A percentile compares a stretch with the other conserved stretches of the same genome.
phyloP scores from a whole-genome alignment of 1,140 invertebrate species.

The Bilobella aurantiaca region DNA sequence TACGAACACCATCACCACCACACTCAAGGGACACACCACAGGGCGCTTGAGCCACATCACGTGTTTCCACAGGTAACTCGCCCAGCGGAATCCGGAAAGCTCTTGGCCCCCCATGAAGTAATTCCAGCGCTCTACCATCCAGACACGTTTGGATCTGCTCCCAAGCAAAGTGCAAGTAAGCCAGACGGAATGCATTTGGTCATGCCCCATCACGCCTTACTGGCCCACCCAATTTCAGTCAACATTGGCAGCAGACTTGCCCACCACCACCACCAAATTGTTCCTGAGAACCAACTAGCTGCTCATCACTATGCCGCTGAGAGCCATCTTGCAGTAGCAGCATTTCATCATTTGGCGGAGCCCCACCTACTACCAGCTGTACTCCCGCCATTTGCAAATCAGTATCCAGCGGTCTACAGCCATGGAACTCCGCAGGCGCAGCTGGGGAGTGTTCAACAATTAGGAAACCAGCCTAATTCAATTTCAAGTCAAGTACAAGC shows the following conservation, averaged over 20 bases:
- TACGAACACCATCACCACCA: neutral
- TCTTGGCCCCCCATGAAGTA: neutral
- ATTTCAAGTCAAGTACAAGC: too few species aligned
- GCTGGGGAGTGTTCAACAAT: too few species aligned
- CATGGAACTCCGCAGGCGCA: too few species aligned
- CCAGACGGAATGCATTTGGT: neutral
- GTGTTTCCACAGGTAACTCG: neutral
- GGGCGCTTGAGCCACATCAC: neutral
- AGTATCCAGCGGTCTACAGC: too few species aligned
- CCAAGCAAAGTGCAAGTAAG: neutral
- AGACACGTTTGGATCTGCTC: neutral
- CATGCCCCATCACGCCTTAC: neutral
- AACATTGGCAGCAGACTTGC: neutral
- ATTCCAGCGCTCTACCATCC: neutral
- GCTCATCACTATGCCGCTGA: constrained; percentile 2
- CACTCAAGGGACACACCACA: neutral
- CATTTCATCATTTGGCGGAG: neutral
- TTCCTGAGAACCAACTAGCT: neutral
- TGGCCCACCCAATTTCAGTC: neutral
- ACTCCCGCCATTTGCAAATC: too few species aligned
- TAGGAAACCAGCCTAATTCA: too few species aligned
- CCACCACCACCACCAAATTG: neutral
- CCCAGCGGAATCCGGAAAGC: too few species aligned
- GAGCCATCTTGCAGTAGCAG: neutral
- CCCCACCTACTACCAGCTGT: neutral